A percentile compares a stretch with the other conserved stretches of the same genome.
These are phyloP conservation scores for Encarsia formosa DNA, from an alignment of 2,888 invertebrate genomes.

Conservation along the genomic window DNA sequence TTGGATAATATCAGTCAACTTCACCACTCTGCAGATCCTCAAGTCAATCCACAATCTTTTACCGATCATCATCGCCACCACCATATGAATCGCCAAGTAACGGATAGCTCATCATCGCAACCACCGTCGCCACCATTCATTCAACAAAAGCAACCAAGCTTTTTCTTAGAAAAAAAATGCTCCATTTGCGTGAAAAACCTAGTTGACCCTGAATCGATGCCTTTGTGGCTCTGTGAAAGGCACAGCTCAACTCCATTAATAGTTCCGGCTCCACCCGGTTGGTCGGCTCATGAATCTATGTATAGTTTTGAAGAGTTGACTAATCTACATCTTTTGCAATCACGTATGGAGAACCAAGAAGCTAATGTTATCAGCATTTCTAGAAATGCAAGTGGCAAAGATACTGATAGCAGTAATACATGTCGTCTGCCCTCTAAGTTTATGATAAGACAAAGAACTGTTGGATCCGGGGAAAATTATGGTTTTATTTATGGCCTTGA, in stretches of 20 bases:
- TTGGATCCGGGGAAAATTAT: constrained; percentile 44
- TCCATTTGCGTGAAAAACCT: constrained; percentile 38
- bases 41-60: constrained; percentile 23
- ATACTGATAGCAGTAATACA: too few species aligned
- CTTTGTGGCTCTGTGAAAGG: constrained; percentile 33
- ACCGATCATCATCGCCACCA: constrained; percentile 17
- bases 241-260: constrained; percentile 36
- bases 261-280: constrained; percentile 47
- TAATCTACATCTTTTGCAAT: neutral
- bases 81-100: neutral
- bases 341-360: neutral
- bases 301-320: constrained; percentile 3
- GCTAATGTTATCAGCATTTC: neutral
- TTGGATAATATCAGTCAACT: too few species aligned
- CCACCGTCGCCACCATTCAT: neutral
- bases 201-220: neutral
- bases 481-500: constrained; percentile 41
- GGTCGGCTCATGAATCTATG: constrained; percentile 36
- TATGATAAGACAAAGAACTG: constrained; percentile 28
- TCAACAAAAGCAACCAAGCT: neutral
- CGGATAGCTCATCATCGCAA: neutral
- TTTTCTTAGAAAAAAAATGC: constrained; percentile 29
- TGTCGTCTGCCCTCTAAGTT: neutral
- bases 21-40: constrained; percentile 15
- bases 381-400: neutral